Base-by-base conservation (phyloP, 2,888 invertebrate genomes). In the Drosophila testacea region DNA sequence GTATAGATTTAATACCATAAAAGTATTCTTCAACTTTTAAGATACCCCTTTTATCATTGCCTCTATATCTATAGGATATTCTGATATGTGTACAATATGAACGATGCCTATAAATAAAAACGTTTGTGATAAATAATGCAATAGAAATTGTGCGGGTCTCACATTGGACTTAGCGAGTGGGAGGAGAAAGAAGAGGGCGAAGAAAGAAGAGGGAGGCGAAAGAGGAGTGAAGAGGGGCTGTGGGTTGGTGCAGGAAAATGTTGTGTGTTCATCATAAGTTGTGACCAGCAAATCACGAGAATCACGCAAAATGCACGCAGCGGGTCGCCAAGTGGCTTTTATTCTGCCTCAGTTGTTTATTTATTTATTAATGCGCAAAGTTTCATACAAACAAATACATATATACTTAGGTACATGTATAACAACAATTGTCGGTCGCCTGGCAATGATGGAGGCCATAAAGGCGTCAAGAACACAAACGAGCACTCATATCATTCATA, bases 61-160 rank as follows among this genome's bases (percentile, higher is more conserved):
- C 2, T 27, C 4, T 10, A 4, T 4, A 10, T 27, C 6, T 60
- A 47, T 39, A 44, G 47, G 44, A 39, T 39, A 50, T 44, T 13
- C n/a, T 32, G 7, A 7, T 28, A 9, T 34, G 44, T 36, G 13
- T 41, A 71, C 61, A 46, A 46, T 71, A 59, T 54, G 65, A 63
- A 41, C 50, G 66, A 59, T 66, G 62, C 62, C 76, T 79, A 81
- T 83, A 83, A 88, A 88, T 83, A 83, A 70, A 64, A 52, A 42
- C 54, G 65, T 28, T 61, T 73, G 44, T 78, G 83, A 83, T 83
- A 86, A 88, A 88, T 86, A 88, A 76, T 78, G 81, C 76, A 70
- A 72, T 82, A 74, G 74, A 72, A 85, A 72, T 56, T 69, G 66
- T 65, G 68, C 65, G 69, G 63, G 79, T 52, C 60, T 60, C 38